phyloP scores from a whole-genome alignment of 1,140 invertebrate species.

The Euglossa dilemma region DNA sequence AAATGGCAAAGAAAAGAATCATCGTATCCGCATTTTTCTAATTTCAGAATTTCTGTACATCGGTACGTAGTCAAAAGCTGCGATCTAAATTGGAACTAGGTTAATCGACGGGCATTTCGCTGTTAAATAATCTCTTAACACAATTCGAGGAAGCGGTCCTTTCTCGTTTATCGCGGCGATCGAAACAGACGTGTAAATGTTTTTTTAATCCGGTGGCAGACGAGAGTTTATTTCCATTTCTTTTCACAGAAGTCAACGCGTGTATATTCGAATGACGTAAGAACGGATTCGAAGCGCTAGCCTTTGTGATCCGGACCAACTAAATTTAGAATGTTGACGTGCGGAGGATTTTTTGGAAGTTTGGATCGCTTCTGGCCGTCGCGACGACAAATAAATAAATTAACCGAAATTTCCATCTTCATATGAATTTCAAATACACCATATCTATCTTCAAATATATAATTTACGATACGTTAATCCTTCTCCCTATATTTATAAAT shows the following conservation, averaged over 20 bases:
- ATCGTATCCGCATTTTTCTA: too few relatives aligned
- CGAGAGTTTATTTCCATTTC: conserved; percentile 32
- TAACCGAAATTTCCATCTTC: neutral
- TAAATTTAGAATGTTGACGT: conserved; percentile 36
- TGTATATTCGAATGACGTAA: conserved; percentile 25
- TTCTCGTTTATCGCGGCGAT: neutral
- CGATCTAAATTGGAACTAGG: neutral
- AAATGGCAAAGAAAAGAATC: too few relatives aligned
- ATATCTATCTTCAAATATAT: too few relatives aligned
- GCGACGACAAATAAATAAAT: neutral
- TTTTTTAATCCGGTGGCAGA: neutral
- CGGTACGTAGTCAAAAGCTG: too few relatives aligned
- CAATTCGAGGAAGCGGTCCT: neutral
- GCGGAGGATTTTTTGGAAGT: neutral
- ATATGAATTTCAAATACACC: neutral
- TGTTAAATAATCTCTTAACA: neutral
- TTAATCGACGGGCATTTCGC: neutral
- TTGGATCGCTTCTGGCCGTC: neutral
- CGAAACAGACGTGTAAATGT: neutral
- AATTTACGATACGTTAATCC: too few relatives aligned
- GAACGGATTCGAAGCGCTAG: conserved; percentile 10
- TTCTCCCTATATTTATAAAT: too few relatives aligned
- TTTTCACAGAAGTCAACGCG: conserved; percentile 7
- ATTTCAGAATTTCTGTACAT: too few relatives aligned
- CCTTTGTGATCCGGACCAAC: neutral